Evolutionary conservation across 2,113 vertebrate species (phyloP).

Genomic region (Ornithorhynchus anatinus): DNA sequence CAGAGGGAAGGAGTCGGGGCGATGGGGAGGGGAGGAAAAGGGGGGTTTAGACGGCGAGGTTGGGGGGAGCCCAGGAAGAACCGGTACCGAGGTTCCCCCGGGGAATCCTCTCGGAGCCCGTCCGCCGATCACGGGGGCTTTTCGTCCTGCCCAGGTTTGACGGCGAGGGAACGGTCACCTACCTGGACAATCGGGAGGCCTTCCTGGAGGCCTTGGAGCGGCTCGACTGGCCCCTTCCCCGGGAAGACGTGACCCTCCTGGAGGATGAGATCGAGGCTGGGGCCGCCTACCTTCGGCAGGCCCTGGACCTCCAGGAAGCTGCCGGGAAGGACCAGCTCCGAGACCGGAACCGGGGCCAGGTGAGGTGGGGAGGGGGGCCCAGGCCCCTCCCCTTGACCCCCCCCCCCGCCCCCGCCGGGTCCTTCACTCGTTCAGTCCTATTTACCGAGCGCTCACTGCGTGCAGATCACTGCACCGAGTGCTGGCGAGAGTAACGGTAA

Average conservation of each 20-base stretch:
- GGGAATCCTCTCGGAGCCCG: too few relatives aligned
- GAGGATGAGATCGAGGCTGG: slow-evolving; percentile 77
- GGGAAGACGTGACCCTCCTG: slow-evolving; percentile 71
- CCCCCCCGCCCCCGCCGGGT: neutral
- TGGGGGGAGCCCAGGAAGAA: too few relatives aligned
- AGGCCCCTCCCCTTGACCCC: neutral
- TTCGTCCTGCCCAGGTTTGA: slow-evolving; percentile 60
- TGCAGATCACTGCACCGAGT: too few relatives aligned
- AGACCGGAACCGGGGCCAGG: slow-evolving; percentile 47
- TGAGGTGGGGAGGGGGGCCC: neutral
- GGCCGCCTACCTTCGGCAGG: slow-evolving; percentile 72
- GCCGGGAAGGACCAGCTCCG: slow-evolving; percentile 37
- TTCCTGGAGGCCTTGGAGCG: slow-evolving; percentile 70
- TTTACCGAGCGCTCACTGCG: too few relatives aligned
- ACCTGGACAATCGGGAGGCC: slow-evolving; percentile 68
- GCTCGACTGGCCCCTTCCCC: slow-evolving; percentile 74
- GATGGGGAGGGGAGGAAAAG: too few relatives aligned
- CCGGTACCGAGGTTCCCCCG: too few relatives aligned
- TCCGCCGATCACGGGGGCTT: too few relatives aligned
- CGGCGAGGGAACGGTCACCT: slow-evolving; percentile 67
- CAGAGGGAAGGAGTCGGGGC: too few relatives aligned
- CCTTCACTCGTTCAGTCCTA: neutral
- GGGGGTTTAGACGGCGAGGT: too few relatives aligned
- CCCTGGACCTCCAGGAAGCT: slow-evolving; percentile 72
- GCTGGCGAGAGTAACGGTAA: too few relatives aligned